Base-by-base conservation (phyloP, 1,140 invertebrate genomes). In the Pseudomyrmex pallidus region DNA sequence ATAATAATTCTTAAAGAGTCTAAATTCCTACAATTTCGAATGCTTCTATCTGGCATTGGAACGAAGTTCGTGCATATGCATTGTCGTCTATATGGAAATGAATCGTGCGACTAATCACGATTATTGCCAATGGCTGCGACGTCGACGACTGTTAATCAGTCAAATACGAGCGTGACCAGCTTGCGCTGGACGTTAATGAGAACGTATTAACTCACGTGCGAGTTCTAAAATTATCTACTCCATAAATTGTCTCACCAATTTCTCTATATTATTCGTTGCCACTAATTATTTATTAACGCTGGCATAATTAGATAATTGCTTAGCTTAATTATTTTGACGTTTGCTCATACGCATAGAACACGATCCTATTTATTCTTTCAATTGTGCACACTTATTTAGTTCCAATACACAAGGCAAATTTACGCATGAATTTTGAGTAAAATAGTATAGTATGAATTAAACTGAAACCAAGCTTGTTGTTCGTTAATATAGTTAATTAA, bases 31-130 rank as follows among this genome's bases (percentile, higher is more conserved):
- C 35, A 35, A 7, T 7, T 35, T 5, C 35, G 0, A 35, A 35
- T 35, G 35, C 35, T 35, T n/a, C n/a, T 35, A 35, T 35, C 35
- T 35, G 35, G 35, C 35, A 35, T 35, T 35, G 35, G 35, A 7
- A 35, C 52, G 48, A 70, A 78, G 54, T 70, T 78, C 54, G n/a
- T 67, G 50, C 25, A 54, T 54, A 20, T 44, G 17, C 74, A 15
- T 20, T 13, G 8, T 61, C 74, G 62, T 67, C 84, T 20, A 82
- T 82, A 85, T 74, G 85, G 84, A 86, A 85, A 82, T 74, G 56
- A 85, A 22, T 73, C 59, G 22, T 35, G 35, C 54, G 70, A 74
- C 80, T 74, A 76, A 83, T 85, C 67, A 83, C 57, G 57, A 3
- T n/a, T 66, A 70, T 70, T 80, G 76, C 66, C 76, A 72, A 80